A percentile compares a stretch with the other conserved stretches of the same genome.
These are phyloP conservation scores for Trinectes maculatus DNA, from an alignment of 2,113 vertebrate genomes.

Conservation along the genomic window DNA sequence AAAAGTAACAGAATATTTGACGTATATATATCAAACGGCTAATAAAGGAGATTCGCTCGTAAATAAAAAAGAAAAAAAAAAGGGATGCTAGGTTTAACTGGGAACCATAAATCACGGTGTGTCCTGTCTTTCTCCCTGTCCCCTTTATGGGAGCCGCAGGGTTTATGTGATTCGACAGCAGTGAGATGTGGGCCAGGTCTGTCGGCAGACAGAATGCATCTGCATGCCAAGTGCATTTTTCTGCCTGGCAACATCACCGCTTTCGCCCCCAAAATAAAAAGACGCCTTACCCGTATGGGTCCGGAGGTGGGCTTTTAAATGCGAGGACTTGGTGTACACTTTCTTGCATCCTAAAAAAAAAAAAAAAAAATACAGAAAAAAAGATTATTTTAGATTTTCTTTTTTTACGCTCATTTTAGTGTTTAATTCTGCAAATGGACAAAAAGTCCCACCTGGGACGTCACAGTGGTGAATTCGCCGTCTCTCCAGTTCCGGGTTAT, in stretches of 20 bases:
- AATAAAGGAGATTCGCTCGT: constrained; percentile 7
- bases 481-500: constrained; percentile 96
- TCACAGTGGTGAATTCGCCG: constrained; percentile 96
- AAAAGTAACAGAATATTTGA: not conserved
- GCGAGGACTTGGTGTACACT: constrained; percentile 98
- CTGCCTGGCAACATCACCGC: constrained; percentile 68
- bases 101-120: constrained; percentile 54
- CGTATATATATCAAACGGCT: not conserved
- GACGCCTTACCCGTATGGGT: constrained; percentile 92
- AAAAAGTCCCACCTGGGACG: constrained; percentile 85
- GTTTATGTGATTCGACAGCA: constrained; percentile 61
- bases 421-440: not conserved
- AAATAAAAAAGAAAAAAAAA: constrained; percentile 1
- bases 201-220: constrained; percentile 60
- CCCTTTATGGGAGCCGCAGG: constrained; percentile 43
- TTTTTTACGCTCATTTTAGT: not conserved
- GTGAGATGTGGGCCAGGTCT: constrained; percentile 59
- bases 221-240: constrained; percentile 65
- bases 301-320: constrained; percentile 96
- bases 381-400: too few species aligned
- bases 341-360: constrained; percentile 89
- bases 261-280: constrained; percentile 45
- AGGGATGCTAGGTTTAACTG: constrained; percentile 2
- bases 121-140: constrained; percentile 18
- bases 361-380: not conserved